These are phyloP conservation scores for Drosophila buzzatii DNA, from an alignment of 2,888 invertebrate genomes.

Conservation along the genomic window DNA sequence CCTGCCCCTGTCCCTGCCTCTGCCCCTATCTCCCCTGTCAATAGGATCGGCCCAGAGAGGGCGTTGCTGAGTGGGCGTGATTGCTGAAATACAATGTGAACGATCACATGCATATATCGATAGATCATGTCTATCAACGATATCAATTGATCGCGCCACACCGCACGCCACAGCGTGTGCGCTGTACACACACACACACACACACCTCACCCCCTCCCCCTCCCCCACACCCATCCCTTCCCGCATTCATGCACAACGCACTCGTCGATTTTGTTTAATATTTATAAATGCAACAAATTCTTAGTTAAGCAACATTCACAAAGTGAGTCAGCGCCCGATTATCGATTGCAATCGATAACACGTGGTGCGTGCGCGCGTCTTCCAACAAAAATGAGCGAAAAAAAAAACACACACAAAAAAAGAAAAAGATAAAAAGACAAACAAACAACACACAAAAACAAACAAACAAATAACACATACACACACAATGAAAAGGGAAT, in stretches of 20 bases:
- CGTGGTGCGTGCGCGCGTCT: conserved; percentile 46
- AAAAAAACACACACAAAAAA: conserved; percentile 1
- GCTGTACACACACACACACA: neutral
- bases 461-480: neutral
- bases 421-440: conserved; percentile 20
- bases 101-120: conserved; percentile 1
- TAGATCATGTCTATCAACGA: neutral
- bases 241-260: conserved; percentile 8
- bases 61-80: conserved; percentile 16
- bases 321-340: conserved; percentile 24
- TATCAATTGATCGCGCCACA: neutral
- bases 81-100: neutral
- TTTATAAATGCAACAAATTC: conserved; percentile 59
- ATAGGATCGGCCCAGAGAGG: neutral
- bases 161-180: neutral
- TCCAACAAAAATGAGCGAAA: conserved; percentile 35
- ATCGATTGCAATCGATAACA: conserved; percentile 13
- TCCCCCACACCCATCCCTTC: neutral
- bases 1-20: neutral
- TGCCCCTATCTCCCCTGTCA: neutral
- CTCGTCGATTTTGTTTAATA: conserved; percentile 69
- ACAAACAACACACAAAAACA: neutral
- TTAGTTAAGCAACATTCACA: conserved; percentile 26
- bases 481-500: conserved; percentile 29
- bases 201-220: neutral